phyloP scores from a whole-genome alignment of 2,113 vertebrate species.

The Cheirogaleus medius region DNA sequence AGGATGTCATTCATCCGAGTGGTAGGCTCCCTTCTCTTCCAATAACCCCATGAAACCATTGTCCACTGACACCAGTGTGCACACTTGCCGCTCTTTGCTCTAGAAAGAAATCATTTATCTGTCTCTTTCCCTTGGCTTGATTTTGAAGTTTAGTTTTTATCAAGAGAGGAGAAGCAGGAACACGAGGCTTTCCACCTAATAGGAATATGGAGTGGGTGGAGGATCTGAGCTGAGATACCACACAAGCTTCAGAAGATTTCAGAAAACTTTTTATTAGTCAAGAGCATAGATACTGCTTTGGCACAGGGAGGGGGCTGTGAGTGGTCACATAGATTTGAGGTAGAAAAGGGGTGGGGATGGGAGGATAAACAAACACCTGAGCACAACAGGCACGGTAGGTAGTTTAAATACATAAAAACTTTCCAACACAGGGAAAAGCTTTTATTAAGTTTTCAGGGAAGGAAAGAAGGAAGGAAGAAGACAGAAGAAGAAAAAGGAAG shows the following conservation, averaged over 20 bases:
- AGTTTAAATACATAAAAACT: slow-evolving; percentile 86
- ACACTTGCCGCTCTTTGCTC: not conserved
- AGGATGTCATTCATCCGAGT: not conserved
- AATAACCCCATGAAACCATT: too few species aligned
- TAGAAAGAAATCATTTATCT: not conserved
- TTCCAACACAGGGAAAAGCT: slow-evolving; percentile 58
- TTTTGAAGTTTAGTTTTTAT: not conserved
- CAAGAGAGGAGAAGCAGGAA: not conserved
- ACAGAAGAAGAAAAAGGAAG: not conserved
- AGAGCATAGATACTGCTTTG: slow-evolving; percentile 83
- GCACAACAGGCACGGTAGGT: slow-evolving; percentile 84
- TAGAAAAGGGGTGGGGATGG: slow-evolving; percentile 81
- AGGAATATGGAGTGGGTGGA: not conserved
- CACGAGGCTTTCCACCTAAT: not conserved
- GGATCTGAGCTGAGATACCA: not conserved
- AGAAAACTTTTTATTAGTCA: slow-evolving; percentile 82
- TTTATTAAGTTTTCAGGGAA: slow-evolving; percentile 65
- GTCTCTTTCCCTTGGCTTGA: not conserved
- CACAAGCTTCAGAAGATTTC: slow-evolving; percentile 35
- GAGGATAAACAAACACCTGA: slow-evolving; percentile 64
- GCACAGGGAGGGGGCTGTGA: slow-evolving; percentile 73
- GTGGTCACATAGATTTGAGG: slow-evolving; percentile 87
- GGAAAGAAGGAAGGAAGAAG: not conserved
- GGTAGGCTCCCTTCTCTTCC: not conserved
- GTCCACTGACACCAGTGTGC: not conserved